Base-by-base conservation (phyloP, 2,797 vertebrate species). In the Lates japonicus region DNA sequence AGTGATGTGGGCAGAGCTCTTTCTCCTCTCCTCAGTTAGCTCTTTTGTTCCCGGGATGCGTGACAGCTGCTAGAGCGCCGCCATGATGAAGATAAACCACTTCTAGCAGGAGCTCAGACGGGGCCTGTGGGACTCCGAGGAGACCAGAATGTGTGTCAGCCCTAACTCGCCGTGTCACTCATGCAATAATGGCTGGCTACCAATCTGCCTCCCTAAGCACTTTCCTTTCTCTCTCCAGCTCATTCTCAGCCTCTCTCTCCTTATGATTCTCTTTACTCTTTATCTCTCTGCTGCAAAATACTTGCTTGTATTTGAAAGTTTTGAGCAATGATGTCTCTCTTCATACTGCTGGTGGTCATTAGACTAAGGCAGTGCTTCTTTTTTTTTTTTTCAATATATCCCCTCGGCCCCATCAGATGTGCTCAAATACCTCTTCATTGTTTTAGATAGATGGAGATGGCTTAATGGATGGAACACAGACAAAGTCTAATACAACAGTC, bases 41-140 rank as follows among this genome's bases (percentile, higher is more conserved):
- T 44, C 59, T 74, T 70, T 80, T 81, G 76, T 83, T 81, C 37
- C 52, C 20, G 5, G 10, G 42, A 48, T 64, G 79, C n/a, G 31
- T 62, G 86, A 76, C 83, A 84, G 86, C 79, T 76, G 72, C 74
- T 81, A 4, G 35, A 62, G 57, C 29, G 42, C 49, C 0, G 41
- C 66, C 69, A 1, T 52, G 84, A 85, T 82, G 70, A 71, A 84
- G 87, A 84, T 52, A 65, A 87, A 81, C 68, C 65, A 1, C 25
- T 77, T 67, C 8, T 49, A 25, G 44, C 1, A 8, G 37, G 46
- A 51, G 70, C 76, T 72, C 9, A 1, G 57, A 74, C 29, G 7
- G 17, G 66, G 73, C 72, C 65, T 33, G 19, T 42, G 65, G 72
- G 82, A 69, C 68, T 52, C n/a, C 2, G 74, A 72, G 51, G 52